These are phyloP conservation scores for Alethe diademata DNA, from an alignment of 2,113 vertebrate species.

Conservation along the genomic window DNA sequence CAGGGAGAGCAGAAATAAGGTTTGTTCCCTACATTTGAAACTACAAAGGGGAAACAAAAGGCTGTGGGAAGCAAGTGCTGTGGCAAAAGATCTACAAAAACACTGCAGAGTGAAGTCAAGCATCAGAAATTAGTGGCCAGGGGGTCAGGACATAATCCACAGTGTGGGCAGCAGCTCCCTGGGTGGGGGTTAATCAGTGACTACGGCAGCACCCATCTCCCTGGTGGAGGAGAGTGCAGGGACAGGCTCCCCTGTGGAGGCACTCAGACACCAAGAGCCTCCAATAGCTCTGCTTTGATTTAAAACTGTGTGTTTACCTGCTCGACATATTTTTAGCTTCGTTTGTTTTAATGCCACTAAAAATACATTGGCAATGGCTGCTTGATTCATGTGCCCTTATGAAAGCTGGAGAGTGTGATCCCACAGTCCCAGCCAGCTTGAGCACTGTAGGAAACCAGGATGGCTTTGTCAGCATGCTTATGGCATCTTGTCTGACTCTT, in stretches of 20 bases:
- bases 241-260: background rate
- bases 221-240: rapidly evolving
- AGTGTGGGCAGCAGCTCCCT: background rate
- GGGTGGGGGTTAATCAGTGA: background rate
- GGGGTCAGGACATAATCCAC: rapidly evolving
- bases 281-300: background rate
- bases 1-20: background rate
- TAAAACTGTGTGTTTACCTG: background rate
- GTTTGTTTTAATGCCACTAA: background rate
- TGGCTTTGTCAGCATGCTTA: background rate
- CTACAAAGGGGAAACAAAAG: background rate
- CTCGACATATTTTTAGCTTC: background rate
- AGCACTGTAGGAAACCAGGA: background rate
- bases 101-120: background rate
- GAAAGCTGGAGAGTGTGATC: background rate
- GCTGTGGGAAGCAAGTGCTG: background rate
- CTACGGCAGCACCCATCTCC: background rate
- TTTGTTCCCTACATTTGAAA: background rate
- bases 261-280: background rate
- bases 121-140: background rate
- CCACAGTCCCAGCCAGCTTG: rapidly evolving
- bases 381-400: background rate
- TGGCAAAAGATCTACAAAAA: background rate
- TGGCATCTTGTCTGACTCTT: background rate
- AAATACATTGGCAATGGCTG: background rate